A percentile compares a stretch with the other conserved stretches of the same genome.
phyloP scores from a whole-genome alignment of 2,888 invertebrate species.

The Amphipyra tragopoginis region DNA sequence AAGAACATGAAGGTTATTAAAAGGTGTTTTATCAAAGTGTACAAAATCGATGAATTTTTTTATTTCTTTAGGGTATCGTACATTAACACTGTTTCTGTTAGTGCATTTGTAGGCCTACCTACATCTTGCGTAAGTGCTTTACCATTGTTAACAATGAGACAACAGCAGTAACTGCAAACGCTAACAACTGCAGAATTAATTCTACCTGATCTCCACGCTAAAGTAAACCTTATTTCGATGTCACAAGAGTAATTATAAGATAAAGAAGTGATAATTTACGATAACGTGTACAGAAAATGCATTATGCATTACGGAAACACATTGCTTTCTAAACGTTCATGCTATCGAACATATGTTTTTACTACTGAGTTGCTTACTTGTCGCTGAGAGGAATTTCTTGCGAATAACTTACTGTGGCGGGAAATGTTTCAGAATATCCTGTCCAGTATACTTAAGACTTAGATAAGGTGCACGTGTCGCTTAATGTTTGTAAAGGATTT shows the following conservation, averaged over 20 bases:
- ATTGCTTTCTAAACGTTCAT: constrained; percentile 72
- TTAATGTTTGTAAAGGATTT: constrained; percentile 5
- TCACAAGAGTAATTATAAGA: constrained; percentile 43
- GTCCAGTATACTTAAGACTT: constrained; percentile 20
- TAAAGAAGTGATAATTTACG: constrained; percentile 44
- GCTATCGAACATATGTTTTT: constrained; percentile 64
- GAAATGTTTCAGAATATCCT: constrained; percentile 53
- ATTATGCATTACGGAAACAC: constrained; percentile 71
- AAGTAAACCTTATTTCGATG: constrained; percentile 44
- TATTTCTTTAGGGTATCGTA: constrained; percentile 27
- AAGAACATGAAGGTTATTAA: background rate
- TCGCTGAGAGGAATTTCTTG: constrained; percentile 40
- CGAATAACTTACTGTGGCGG: constrained; percentile 35
- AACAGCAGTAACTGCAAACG: constrained; percentile 52
- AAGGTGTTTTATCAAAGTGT: background rate
- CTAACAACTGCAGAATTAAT: constrained; percentile 58
- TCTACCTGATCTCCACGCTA: constrained; percentile 26
- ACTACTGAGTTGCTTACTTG: constrained; percentile 47
- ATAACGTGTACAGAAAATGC: constrained; percentile 64
- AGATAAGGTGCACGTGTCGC: constrained; percentile 11
- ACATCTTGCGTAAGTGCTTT: constrained; percentile 61
- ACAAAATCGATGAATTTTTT: background rate
- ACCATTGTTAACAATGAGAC: constrained; percentile 65
- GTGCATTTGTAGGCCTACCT: constrained; percentile 40
- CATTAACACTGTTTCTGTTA: constrained; percentile 35